phyloP scores from a whole-genome alignment of 1,140 invertebrate species.

The Rhysida immarginata region DNA sequence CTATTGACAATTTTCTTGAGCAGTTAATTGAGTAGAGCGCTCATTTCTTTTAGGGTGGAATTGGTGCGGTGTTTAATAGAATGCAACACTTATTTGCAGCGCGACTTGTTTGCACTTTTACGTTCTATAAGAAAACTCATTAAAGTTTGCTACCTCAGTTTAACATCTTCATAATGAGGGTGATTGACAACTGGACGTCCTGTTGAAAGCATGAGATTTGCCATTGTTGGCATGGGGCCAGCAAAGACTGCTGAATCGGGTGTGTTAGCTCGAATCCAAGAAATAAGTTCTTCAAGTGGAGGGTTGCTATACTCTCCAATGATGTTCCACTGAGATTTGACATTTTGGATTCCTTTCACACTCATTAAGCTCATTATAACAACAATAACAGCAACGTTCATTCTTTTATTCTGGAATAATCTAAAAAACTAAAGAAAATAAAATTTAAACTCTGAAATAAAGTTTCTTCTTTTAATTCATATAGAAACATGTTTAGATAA shows the following conservation, averaged over 20 bases:
- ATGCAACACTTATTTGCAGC: too few relatives aligned
- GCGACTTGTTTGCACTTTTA: too few relatives aligned
- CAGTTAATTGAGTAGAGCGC: too few relatives aligned
- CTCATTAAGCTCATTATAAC: constrained; percentile 33
- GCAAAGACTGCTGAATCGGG: constrained; percentile 49
- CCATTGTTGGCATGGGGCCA: constrained; percentile 70
- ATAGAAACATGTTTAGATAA: too few relatives aligned
- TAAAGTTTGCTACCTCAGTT: constrained; percentile 40
- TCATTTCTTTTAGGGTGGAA: too few relatives aligned
- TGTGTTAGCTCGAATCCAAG: constrained; percentile 52
- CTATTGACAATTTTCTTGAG: too few relatives aligned
- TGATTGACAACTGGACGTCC: constrained; percentile 59
- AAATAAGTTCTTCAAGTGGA: constrained; percentile 52
- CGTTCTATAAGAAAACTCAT: background rate
- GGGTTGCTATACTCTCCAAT: constrained; percentile 49
- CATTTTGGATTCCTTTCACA: constrained; percentile 31
- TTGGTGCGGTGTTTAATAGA: too few relatives aligned
- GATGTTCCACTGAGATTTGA: constrained; percentile 33
- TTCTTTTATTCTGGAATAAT: constrained; percentile 16
- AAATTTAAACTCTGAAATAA: constrained; percentile 7
- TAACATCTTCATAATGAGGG: constrained; percentile 63
- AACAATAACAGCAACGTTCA: constrained; percentile 28
- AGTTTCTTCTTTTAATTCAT: constrained; percentile 36
- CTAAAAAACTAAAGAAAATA: constrained; percentile 21
- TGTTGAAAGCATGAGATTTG: constrained; percentile 58